These are phyloP conservation scores for Scylla paramamosain DNA, from an alignment of 1,140 invertebrate genomes.

Conservation along the genomic window DNA sequence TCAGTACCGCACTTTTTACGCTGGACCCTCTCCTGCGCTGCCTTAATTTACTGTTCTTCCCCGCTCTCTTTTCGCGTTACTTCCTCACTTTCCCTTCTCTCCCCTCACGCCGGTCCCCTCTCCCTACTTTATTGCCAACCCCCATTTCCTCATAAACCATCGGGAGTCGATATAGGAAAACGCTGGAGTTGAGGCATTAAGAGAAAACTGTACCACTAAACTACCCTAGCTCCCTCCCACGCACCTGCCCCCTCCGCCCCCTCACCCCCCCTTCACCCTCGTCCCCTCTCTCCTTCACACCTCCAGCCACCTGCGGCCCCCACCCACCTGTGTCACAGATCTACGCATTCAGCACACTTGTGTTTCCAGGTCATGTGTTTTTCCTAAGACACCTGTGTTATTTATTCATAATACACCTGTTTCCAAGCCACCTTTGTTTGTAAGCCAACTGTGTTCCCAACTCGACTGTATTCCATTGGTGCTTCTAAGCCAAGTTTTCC, in stretches of 20 bases:
- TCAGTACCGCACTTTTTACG: neutral
- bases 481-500: too few species aligned
- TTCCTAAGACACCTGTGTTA: too few species aligned
- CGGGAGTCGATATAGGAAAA: conserved; percentile 7
- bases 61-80: neutral
- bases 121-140: conserved; percentile 12
- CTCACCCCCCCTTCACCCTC: too few species aligned
- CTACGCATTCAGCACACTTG: neutral
- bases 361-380: neutral
- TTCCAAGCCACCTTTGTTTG: too few species aligned
- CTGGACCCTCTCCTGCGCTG: neutral
- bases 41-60: neutral
- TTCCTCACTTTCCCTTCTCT: neutral
- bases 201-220: neutral
- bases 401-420: too few species aligned
- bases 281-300: too few species aligned
- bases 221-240: neutral
- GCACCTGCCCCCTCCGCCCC: neutral
- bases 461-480: too few species aligned
- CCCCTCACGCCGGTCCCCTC: neutral
- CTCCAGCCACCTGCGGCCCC: neutral
- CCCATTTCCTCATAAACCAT: conserved; percentile 23
- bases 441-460: too few species aligned
- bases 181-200: conserved; percentile 18
- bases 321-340: neutral